Base-by-base conservation (phyloP, 1,140 invertebrate species). In the Chironomus striatipennis region DNA sequence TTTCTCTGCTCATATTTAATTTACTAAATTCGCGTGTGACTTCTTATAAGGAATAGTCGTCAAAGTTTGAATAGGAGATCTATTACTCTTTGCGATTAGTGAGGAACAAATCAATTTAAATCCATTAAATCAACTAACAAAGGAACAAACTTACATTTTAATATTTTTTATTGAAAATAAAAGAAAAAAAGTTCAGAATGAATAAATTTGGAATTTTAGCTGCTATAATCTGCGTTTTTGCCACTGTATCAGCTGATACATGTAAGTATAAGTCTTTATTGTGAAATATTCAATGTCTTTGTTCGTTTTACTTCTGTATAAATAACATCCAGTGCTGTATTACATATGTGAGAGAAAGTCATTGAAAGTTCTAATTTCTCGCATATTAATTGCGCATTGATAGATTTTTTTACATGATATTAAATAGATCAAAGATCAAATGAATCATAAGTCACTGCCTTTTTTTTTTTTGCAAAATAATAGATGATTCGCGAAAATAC, bases 231-330 rank as follows among this genome's bases (percentile, higher is more conserved):
- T 57, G 65, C 65, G n/a, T 15, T 70, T 70, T 70, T 70, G 65
- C 18, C 8, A 8, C 20, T 15, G 65, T 70, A 21, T 70, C 65
- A 70, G 65, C 65, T 70, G 65, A 70, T 70, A 70, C 65, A 20
- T 70, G 65, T 70, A 21, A 70, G 65, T 70, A 70, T 20, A 1
- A 0, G 6, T 20, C n/a, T 34, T 2, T 34, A 34, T 34, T 21
- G 65, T 18, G 20, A 7, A 12, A 7, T 17, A 10, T 70, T 18
- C n/a, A 70, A 20, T 18, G 65, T 70, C 20, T 70, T 70, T 70
- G 65, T 70, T 57, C 9, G 9, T 73, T 2, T 8, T 12, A 73
- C 72, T 24, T 24, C 7, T 34, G 2, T 34, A 5, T 34, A 12
- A 57, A n/a, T 12, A 15, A 57, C 47, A 15, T 15, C 4, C 4